phyloP scores from a whole-genome alignment of 2,113 vertebrate genomes.

The Phainopepla nitens region DNA sequence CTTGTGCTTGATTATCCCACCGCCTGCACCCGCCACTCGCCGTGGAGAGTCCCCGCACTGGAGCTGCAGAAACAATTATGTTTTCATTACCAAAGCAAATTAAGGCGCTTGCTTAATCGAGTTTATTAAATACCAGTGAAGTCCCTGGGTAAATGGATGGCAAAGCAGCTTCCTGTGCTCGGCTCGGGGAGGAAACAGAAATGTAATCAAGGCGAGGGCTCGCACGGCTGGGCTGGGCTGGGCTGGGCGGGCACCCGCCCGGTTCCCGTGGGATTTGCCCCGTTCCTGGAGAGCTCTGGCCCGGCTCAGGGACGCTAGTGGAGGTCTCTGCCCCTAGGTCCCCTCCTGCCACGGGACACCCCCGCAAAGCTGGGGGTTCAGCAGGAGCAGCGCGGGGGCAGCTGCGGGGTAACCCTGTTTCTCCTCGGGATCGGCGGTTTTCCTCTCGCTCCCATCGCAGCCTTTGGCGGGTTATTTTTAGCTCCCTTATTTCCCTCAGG shows the following conservation, averaged over 20 bases:
- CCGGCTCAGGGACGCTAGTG: fast-evolving
- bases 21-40: slow-evolving; percentile 15
- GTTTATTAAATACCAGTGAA: slow-evolving; percentile 67
- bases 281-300: neutral
- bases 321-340: fast-evolving
- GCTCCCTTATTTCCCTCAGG: slow-evolving; percentile 45
- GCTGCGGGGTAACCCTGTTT: neutral
- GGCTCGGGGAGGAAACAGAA: neutral
- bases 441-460: neutral
- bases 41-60: slow-evolving; percentile 17
- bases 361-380: neutral
- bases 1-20: neutral
- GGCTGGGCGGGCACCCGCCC: neutral
- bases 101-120: slow-evolving; percentile 63
- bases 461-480: slow-evolving; percentile 29
- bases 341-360: neutral
- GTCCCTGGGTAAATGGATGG: slow-evolving; percentile 43
- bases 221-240: neutral
- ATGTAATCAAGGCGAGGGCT: neutral
- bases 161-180: slow-evolving; percentile 16
- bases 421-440: neutral
- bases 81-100: slow-evolving; percentile 67
- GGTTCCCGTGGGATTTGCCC: neutral
- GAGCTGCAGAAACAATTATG: slow-evolving; percentile 64
- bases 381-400: neutral